Conservation (phyloP, 2,113 vertebrate genomes). For the Puntigrus tetrazona region DNA sequence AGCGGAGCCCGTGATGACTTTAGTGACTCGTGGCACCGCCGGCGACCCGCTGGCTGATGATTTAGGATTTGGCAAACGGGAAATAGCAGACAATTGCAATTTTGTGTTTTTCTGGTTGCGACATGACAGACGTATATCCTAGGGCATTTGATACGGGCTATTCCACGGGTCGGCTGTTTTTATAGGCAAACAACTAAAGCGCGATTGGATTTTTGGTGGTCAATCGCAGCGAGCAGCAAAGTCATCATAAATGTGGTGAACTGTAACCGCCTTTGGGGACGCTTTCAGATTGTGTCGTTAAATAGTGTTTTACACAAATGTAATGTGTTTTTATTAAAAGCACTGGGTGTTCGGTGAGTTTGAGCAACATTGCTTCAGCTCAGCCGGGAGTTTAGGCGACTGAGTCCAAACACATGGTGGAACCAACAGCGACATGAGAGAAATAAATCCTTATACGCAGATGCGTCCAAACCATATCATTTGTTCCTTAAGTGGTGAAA, state of each 20-base stretch:
- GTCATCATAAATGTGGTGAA: not conserved
- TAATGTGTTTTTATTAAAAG: constrained; percentile 34
- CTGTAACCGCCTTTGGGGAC: not conserved
- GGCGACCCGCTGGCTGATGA: not conserved
- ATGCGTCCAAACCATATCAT: not conserved
- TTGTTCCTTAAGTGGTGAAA: not conserved
- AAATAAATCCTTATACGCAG: not conserved
- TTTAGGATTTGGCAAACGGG: not conserved
- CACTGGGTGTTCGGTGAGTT: constrained; percentile 9
- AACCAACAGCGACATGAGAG: not conserved
- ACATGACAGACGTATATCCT: not conserved
- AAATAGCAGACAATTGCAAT: constrained; percentile 13
- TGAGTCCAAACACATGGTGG: not conserved
- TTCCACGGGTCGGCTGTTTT: not conserved
- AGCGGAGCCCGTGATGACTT: constrained; percentile 8
- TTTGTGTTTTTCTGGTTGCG: not conserved
- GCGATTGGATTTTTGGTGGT: constrained; percentile 27
- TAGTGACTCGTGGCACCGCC: constrained; percentile 1
- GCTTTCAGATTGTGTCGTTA: constrained; percentile 23
- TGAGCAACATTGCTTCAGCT: constrained; percentile 5
- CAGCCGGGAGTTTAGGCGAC: not conserved
- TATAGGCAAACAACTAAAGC: constrained; percentile 7
- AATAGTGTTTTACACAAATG: constrained; percentile 27
- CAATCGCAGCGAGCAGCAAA: not conserved
- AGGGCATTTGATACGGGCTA: not conserved